A percentile compares a stretch with the other conserved stretches of the same genome.
phyloP scores from a whole-genome alignment of 1,140 invertebrate species.

The Achatina immaculata region DNA sequence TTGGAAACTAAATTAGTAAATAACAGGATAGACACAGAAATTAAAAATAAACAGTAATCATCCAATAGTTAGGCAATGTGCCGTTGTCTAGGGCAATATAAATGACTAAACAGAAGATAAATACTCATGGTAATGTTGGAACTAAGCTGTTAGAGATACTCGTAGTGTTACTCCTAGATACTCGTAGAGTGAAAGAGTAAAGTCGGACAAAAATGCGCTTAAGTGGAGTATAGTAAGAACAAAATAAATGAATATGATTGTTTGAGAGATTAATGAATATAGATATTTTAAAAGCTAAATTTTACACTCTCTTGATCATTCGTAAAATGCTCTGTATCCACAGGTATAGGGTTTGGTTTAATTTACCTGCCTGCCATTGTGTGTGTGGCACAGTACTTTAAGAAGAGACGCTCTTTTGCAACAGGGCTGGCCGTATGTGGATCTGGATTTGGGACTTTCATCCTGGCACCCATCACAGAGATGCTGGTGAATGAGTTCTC shows the following conservation, averaged over 20 bases:
- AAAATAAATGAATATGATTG: background rate
- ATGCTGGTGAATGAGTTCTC: conserved; percentile 60
- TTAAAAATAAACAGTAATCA: too few species aligned
- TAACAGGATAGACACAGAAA: too few species aligned
- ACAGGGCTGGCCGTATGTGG: conserved; percentile 83
- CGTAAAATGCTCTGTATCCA: background rate
- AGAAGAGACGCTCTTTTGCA: conserved; percentile 88
- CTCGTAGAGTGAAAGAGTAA: background rate
- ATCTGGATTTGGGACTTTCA: conserved; percentile 66
- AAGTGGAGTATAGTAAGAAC: background rate
- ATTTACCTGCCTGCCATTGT: conserved; percentile 94
- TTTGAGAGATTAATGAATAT: background rate
- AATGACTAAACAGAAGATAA: too few species aligned
- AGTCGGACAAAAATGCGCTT: background rate
- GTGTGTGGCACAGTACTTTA: conserved; percentile 94
- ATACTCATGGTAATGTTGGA: too few species aligned
- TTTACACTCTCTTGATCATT: background rate
- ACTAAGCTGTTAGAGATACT: too few species aligned
- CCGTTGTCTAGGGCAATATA: too few species aligned
- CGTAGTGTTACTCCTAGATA: background rate
- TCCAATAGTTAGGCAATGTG: too few species aligned
- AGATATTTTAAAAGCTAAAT: too few species aligned
- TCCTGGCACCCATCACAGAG: conserved; percentile 63
- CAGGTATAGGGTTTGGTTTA: conserved; percentile 89
- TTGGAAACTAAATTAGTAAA: too few species aligned